Percentiles rank a stretch among this genome's conserved stretches.
Conservation (phyloP, 2,113 vertebrate species). For the Apus apus region DNA sequence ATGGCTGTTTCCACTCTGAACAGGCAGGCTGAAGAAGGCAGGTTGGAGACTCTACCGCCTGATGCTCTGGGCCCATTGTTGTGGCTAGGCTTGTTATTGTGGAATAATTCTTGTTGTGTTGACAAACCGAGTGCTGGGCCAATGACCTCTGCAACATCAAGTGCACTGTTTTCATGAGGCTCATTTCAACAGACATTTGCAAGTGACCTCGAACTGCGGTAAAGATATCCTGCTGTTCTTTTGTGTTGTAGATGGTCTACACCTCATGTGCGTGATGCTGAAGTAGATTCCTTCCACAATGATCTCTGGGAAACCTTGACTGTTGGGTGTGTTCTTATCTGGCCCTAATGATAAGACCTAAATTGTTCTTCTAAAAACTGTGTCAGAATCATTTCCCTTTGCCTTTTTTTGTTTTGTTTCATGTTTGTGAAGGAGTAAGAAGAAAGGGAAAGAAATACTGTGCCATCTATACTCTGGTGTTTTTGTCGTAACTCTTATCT, state of each 20-base stretch:
- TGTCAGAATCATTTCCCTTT: neutral
- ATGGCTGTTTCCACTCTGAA: neutral
- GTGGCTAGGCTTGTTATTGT: neutral
- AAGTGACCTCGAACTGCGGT: neutral
- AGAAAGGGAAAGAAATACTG: neutral
- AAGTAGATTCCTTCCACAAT: neutral
- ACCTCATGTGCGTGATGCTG: neutral
- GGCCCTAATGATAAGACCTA: neutral
- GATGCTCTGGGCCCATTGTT: neutral
- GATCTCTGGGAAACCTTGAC: neutral
- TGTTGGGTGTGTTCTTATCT: neutral
- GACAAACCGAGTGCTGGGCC: neutral
- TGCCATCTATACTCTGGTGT: neutral
- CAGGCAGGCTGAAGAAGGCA: neutral
- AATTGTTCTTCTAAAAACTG: neutral
- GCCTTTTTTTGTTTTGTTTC: neutral
- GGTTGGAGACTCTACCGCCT: neutral
- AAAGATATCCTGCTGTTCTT: slow-evolving; percentile 20
- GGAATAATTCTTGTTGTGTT: neutral
- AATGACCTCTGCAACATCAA: neutral
- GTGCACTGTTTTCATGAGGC: neutral
- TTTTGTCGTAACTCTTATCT: neutral
- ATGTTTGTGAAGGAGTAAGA: neutral
- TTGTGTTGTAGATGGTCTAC: neutral
- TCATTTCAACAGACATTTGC: neutral